Conservation (phyloP, 2,113 vertebrate species). For the Toxostoma redivivum region DNA sequence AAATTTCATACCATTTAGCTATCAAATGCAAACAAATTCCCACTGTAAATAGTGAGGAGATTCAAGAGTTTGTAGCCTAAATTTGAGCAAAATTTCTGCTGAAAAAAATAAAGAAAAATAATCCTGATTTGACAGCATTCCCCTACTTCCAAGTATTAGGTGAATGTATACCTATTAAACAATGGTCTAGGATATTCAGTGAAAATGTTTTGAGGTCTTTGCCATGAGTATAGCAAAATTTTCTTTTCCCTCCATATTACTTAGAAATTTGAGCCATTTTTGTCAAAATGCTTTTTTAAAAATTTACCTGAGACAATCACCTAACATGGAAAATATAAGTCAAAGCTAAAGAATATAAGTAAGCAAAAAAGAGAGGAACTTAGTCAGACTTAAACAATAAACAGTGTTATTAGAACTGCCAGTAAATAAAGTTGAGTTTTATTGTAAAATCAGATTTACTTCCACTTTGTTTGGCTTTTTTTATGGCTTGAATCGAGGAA, state of each 20-base stretch:
- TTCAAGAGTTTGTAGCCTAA: neutral
- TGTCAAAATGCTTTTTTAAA: neutral
- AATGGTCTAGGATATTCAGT: neutral
- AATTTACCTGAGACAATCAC: neutral
- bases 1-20: neutral
- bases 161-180: neutral
- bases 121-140: neutral
- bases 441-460: neutral
- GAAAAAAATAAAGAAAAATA: neutral
- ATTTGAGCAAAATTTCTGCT: neutral
- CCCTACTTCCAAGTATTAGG: neutral
- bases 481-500: neutral
- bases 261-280: neutral
- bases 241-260: neutral
- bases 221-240: neutral
- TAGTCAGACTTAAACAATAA: neutral
- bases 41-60: neutral
- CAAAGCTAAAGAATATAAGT: neutral
- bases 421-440: neutral
- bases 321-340: neutral
- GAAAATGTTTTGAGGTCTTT: rapidly evolving
- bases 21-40: neutral
- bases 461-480: neutral
- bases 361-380: neutral
- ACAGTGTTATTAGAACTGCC: neutral